Evolutionary conservation across 2,888 invertebrate genomes (phyloP), one percentile per base, ranked within the genome.

Genomic region (Neria commutata): DNA sequence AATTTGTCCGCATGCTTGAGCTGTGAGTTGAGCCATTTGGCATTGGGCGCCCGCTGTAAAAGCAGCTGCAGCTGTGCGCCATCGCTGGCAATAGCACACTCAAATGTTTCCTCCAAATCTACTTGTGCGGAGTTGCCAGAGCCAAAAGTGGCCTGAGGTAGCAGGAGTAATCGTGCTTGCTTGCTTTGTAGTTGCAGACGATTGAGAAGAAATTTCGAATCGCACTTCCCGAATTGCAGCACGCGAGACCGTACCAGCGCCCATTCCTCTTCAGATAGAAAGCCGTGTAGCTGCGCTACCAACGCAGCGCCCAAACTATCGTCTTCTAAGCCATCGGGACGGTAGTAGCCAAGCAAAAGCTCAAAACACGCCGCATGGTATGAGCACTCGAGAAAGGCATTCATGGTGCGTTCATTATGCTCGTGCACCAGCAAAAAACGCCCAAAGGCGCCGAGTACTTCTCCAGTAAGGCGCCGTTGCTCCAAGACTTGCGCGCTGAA

Each of bases 351-450:
- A 0, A 75, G 58, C 3, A 79, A 56, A 16, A 79, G 62, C 19
- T 80, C 75, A 33, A 81, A 75, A 45, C 71, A 57, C 2, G 69
- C 73, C 14, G 70, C 68, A 23, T 72, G 69, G 24, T 74, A 74
- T 3, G 70, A 69, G 33, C 78, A 73, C 63, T 80, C 76, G 1
- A 82, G 65, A 54, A 79, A 80, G 1, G 76, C 76, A 51, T 77
- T 77, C 78, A 81, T 77, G 0, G 71, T 75, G 23, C 78, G 72
- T 2, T 75, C 74, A 53, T 78, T 75, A 62, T 81, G 80, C 60
- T 79, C 78, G 5, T 67, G 72, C 2, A 66, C 61, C 2, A 82
- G 66, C n/a, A 82, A 37, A 17, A 71, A 68, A 1, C 69, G 66
- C 0, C 76, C 80, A 29, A 80, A 81, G 29, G 68, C 59, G n/a